Evolutionary conservation across 1,140 invertebrate species (phyloP), one percentile per base, ranked within the genome.

Genomic region (Drosophila murphyi): DNA sequence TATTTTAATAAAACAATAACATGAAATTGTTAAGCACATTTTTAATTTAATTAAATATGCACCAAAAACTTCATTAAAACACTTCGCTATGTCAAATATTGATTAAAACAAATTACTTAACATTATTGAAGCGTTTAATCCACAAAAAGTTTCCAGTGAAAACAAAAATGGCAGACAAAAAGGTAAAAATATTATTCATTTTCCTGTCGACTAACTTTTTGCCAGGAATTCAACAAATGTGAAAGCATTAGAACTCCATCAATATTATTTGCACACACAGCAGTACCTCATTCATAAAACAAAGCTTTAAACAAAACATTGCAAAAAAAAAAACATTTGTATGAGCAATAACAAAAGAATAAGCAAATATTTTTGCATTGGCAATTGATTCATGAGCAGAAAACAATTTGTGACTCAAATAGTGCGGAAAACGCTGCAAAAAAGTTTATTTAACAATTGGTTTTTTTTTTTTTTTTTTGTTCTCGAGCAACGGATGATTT

Each of bases 351-450:
- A 54, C 31, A 45, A 39, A 12, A 67, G 48, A 78, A 74, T 72
- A 52, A 59, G 47, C 29, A 43, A 54, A 54, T 51, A 76, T 37
- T 48, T 39, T 70, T 41, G 7, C 70, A 78, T 61, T 78, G 69
- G 64, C 79, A 74, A 88, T 87, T 87, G 83, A 82, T 88, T 87
- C 79, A 82, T 86, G 77, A 61, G 80, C 83, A 59, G 54, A 72
- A 80, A 82, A 88, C 83, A 72, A 70, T 87, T 82, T 83, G 10
- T 59, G 52, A 52, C 48, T 77, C 80, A 87, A 87, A 87, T 88
- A 89, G 83, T 87, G 80, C 80, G 80, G 76, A 87, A 87, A 79
- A 82, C 64, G 72, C 48, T 60, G 65, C 52, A 76, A 80, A 86
- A 85, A 82, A 70, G 12, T 75, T 87, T 78, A 65, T 87, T 77